Evolutionary conservation across 2,797 vertebrate genomes (phyloP).

Genomic region (Mergus octosetaceus): DNA sequence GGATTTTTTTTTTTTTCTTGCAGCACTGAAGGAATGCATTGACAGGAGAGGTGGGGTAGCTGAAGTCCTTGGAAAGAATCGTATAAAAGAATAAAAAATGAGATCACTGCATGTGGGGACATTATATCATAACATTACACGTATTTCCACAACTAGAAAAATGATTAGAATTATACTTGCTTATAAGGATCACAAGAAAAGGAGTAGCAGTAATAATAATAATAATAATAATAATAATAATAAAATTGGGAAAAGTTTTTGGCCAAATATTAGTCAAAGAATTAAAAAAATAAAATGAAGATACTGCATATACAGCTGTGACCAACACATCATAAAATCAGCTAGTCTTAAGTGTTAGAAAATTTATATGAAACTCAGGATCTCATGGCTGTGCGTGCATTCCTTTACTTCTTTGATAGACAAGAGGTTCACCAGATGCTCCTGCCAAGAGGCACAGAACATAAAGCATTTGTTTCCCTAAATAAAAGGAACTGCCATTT

Average conservation of each 20-base stretch:
- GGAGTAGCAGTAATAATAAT: rapidly evolving
- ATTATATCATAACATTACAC: background rate
- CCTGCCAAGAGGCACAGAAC: background rate
- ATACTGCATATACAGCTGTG: background rate
- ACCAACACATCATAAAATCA: background rate
- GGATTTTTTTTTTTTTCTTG: constrained; percentile 35
- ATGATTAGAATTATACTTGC: background rate
- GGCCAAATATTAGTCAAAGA: background rate
- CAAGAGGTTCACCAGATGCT: background rate
- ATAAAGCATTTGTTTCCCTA: background rate
- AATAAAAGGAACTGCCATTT: background rate
- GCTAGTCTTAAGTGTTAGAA: background rate
- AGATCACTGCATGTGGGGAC: background rate
- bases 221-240: too few relatives aligned
- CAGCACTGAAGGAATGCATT: constrained; percentile 12
- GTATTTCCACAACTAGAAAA: background rate
- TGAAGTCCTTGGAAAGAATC: background rate
- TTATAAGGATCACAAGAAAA: background rate
- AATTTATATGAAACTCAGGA: background rate
- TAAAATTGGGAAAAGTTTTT: background rate
- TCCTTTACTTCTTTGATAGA: background rate
- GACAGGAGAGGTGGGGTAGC: background rate
- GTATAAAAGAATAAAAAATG: constrained; percentile 30
- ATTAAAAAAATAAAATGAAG: background rate
- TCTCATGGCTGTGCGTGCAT: background rate